A percentile compares a stretch with the other conserved stretches of the same genome.
Evolutionary conservation across 2,113 vertebrate species (phyloP).

Genomic region (Rhabdomys dilectus): DNA sequence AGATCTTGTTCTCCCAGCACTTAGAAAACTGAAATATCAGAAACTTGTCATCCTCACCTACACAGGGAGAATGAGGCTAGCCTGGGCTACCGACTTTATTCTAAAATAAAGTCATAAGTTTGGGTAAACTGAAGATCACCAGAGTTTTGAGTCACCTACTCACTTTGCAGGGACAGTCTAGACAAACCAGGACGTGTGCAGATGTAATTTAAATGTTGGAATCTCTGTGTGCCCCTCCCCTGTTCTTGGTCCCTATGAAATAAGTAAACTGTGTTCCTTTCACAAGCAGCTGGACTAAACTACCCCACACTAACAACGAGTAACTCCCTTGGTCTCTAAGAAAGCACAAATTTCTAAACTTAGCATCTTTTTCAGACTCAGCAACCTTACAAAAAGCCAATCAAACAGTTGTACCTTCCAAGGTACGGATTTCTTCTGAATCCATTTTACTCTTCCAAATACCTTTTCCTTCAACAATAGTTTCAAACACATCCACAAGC

Average conservation of each 20-base stretch:
- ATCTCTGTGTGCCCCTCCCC: too few relatives aligned
- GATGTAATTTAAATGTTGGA: neutral
- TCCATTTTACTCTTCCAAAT: conserved; percentile 12
- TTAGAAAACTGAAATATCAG: neutral
- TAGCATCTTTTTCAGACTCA: neutral
- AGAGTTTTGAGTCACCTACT: neutral
- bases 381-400: neutral
- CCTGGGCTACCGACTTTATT: neutral
- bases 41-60: neutral
- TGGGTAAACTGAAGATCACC: neutral
- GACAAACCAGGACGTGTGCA: neutral
- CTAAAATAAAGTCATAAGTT: neutral
- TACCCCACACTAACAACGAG: neutral
- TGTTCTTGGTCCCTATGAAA: neutral
- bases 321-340: neutral
- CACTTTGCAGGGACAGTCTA: conserved; percentile 3
- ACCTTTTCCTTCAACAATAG: conserved; percentile 4
- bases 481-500: neutral
- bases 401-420: conserved; percentile 6
- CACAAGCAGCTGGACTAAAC: neutral
- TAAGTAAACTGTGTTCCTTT: neutral
- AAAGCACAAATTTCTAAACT: neutral
- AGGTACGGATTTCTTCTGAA: too few relatives aligned
- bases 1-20: neutral
- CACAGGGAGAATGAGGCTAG: neutral